A percentile compares a stretch with the other conserved stretches of the same genome.
phyloP scores from a whole-genome alignment of 1,140 invertebrate genomes.

The Chymomyza costata region DNA sequence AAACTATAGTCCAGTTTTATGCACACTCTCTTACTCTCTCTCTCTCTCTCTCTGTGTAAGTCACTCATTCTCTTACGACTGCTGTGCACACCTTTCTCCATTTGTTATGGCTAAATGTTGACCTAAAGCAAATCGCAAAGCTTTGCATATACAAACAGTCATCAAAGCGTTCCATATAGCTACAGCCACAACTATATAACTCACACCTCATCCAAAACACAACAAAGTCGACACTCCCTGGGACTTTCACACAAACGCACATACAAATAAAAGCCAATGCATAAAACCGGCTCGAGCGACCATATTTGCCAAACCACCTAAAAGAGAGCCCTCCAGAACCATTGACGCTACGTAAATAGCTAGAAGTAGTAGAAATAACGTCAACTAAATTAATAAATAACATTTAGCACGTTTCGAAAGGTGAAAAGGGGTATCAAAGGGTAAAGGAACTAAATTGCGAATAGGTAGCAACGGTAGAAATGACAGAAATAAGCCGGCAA shows the following conservation, averaged over 20 bases:
- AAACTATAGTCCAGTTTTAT: too few relatives aligned
- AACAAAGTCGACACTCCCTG: conserved; percentile 47
- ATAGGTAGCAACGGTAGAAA: neutral
- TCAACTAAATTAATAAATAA: conserved; percentile 73
- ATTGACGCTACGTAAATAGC: conserved; percentile 33
- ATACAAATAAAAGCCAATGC: too few relatives aligned
- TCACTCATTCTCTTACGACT: too few relatives aligned
- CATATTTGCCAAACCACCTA: conserved; percentile 7
- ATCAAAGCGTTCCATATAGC: conserved; percentile 25
- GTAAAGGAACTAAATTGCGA: neutral
- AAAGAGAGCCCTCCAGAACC: too few relatives aligned
- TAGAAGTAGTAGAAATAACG: conserved; percentile 60
- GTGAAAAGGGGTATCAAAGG: neutral
- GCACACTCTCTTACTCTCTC: conserved; percentile 20
- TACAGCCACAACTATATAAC: conserved; percentile 36
- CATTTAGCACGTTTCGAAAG: conserved; percentile 61
- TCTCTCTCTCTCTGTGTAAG: conserved; percentile 3
- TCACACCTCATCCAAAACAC: conserved; percentile 44
- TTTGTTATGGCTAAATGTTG: conserved; percentile 30
- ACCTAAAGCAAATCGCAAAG: conserved; percentile 22
- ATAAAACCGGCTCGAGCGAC: conserved; percentile 34
- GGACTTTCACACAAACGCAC: too few relatives aligned
- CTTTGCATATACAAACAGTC: conserved; percentile 32
- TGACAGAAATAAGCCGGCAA: too few relatives aligned
- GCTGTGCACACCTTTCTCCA: conserved; percentile 35